phyloP scores from a whole-genome alignment of 1,140 invertebrate species.

The Teleogryllus occipitalis region DNA sequence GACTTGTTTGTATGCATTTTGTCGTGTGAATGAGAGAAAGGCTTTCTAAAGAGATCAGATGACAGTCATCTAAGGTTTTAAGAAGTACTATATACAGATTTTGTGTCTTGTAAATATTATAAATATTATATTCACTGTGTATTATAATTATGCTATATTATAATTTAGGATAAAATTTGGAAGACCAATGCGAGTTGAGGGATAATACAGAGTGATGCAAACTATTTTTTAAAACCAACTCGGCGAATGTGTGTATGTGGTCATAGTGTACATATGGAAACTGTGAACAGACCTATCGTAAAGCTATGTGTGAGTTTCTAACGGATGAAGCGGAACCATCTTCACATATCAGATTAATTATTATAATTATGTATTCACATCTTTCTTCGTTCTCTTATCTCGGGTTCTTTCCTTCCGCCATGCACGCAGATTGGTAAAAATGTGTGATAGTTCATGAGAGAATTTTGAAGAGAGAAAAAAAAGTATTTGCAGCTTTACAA shows the following conservation, averaged over 20 bases:
- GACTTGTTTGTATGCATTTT: not conserved
- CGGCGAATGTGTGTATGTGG: not conserved
- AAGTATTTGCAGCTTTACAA: not conserved
- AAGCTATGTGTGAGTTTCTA: not conserved
- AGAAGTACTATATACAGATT: not conserved
- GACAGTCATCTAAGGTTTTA: not conserved
- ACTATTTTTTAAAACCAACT: not conserved
- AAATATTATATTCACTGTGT: not conserved
- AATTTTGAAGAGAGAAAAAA: not conserved
- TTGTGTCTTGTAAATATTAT: not conserved
- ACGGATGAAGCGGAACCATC: not conserved
- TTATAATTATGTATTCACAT: constrained; percentile 6
- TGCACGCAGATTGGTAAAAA: not conserved
- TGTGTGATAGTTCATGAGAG: not conserved
- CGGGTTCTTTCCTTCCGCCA: not conserved
- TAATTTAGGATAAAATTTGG: not conserved
- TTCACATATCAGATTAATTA: constrained; percentile 6
- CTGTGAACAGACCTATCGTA: not conserved
- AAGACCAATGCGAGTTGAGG: not conserved
- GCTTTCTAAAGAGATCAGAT: not conserved
- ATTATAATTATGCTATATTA: not conserved
- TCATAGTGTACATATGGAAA: not conserved
- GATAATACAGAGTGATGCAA: not conserved
- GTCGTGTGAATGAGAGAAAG: not conserved
- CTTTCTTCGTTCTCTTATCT: not conserved